These are phyloP conservation scores for Ceyx erithaca DNA, from an alignment of 2,797 vertebrate species.

Conservation along the genomic window DNA sequence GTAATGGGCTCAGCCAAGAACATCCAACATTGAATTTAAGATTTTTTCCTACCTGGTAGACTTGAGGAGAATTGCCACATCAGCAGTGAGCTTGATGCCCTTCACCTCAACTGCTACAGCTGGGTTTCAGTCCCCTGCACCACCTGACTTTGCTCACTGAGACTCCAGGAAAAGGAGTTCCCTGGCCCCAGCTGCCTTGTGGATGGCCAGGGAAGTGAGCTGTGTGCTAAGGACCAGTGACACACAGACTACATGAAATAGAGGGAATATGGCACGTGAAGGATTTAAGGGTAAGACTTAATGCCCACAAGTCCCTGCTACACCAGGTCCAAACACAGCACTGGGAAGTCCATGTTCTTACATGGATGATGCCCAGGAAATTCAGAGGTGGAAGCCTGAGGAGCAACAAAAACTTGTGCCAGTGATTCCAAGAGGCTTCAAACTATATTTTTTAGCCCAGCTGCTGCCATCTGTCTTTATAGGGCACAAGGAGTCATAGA, in stretches of 20 bases:
- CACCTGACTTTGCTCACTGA: background rate
- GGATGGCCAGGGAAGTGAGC: background rate
- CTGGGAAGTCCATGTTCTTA: background rate
- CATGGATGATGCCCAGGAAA: background rate
- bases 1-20: background rate
- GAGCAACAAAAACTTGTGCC: background rate
- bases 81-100: background rate
- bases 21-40: background rate
- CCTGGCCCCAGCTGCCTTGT: background rate
- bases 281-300: background rate
- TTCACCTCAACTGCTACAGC: fast-evolving
- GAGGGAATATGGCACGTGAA: background rate
- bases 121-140: background rate
- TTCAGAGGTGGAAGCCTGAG: background rate
- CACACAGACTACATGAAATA: background rate
- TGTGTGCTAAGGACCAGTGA: background rate
- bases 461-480: background rate
- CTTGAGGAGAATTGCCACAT: background rate
- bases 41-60: background rate
- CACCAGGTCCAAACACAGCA: background rate
- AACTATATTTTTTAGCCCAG: background rate
- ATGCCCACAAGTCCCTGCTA: background rate
- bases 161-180: background rate
- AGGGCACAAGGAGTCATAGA: background rate
- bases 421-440: background rate